Conservation (phyloP, 2,888 invertebrate genomes). For the Agrenia bidenticulata region DNA sequence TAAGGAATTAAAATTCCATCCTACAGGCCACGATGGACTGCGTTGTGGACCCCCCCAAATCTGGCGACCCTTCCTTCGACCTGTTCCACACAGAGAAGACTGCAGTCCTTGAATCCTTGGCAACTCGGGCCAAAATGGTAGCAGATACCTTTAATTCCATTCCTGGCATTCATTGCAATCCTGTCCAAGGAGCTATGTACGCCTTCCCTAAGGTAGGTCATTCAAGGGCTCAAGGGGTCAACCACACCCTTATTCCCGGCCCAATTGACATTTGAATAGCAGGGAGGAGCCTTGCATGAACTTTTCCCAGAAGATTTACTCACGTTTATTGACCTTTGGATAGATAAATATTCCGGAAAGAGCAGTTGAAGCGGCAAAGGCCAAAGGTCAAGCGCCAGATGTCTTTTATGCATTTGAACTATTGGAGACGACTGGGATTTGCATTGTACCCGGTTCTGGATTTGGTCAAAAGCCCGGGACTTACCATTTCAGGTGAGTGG, state of each 20-base stretch:
- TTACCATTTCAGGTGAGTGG: slow-evolving; percentile 79
- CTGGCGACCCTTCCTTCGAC: slow-evolving; percentile 84
- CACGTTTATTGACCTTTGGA: background rate
- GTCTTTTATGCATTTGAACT: slow-evolving; percentile 89
- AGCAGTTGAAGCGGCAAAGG: slow-evolving; percentile 80
- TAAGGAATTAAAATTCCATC: slow-evolving; percentile 1
- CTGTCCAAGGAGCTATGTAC: slow-evolving; percentile 94
- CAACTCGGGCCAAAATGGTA: slow-evolving; percentile 77
- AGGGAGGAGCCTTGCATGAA: too few species aligned
- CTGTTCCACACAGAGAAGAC: slow-evolving; percentile 72
- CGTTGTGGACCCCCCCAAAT: slow-evolving; percentile 82
- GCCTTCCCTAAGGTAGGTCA: slow-evolving; percentile 78
- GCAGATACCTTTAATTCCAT: slow-evolving; percentile 86
- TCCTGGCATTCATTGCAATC: slow-evolving; percentile 83
- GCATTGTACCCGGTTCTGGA: slow-evolving; percentile 90
- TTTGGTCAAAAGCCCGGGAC: slow-evolving; percentile 94
- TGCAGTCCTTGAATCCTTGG: slow-evolving; percentile 72
- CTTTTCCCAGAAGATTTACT: background rate
- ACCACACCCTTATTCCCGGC: too few species aligned
- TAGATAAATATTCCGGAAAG: slow-evolving; percentile 75
- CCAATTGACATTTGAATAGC: slow-evolving; percentile 1
- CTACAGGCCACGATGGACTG: slow-evolving; percentile 80
- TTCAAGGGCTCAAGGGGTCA: too few species aligned
- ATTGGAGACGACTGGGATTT: slow-evolving; percentile 89
- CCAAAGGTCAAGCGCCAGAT: slow-evolving; percentile 74